Evolutionary conservation across 2,113 vertebrate species (phyloP).

Genomic region (Cathartes aura): DNA sequence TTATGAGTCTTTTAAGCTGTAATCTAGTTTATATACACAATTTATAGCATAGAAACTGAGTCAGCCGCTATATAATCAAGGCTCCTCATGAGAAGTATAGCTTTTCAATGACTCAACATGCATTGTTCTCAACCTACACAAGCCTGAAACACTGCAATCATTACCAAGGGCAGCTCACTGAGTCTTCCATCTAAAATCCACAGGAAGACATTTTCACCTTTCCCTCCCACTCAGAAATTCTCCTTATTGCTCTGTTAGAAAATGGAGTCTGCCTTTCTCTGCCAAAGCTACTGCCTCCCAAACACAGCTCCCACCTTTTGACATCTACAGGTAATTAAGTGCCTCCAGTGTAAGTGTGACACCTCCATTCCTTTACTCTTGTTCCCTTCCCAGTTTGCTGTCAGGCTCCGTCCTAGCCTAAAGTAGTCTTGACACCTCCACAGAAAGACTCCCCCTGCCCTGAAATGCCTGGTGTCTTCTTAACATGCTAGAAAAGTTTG

Average conservation of each 20-base stretch:
- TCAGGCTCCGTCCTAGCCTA: background rate
- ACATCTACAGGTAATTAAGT: background rate
- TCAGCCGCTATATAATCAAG: background rate
- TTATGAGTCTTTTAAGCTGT: background rate
- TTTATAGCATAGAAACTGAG: conserved; percentile 3
- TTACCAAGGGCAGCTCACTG: background rate
- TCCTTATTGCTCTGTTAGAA: background rate
- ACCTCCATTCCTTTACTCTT: background rate
- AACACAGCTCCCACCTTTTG: background rate
- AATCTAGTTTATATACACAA: background rate
- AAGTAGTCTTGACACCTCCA: background rate
- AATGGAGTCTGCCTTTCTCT: background rate
- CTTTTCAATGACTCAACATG: background rate
- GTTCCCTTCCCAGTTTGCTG: background rate
- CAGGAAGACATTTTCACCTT: background rate
- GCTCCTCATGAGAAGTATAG: background rate
- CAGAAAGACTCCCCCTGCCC: background rate
- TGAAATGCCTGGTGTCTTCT: background rate
- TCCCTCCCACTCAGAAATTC: background rate
- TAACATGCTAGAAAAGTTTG: background rate
- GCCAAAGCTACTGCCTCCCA: background rate
- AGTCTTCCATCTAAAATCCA: background rate
- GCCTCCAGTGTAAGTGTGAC: background rate
- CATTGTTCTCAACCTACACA: background rate
- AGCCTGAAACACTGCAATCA: background rate